Conservation (phyloP, 2,113 vertebrate genomes). For the Boulengeromyrus knoepffleri region DNA sequence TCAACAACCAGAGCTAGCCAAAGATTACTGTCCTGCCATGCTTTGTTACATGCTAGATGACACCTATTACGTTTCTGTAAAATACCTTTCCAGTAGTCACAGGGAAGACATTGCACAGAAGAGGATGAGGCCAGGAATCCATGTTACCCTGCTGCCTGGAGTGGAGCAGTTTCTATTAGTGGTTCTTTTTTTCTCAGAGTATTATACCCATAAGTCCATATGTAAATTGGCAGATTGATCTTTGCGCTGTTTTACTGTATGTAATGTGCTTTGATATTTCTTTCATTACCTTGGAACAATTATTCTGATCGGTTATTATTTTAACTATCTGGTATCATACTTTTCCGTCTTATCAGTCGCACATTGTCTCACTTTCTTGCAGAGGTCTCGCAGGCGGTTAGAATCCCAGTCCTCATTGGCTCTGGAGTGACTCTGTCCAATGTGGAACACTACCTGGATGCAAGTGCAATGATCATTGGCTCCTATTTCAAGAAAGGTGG, state of each 20-base stretch:
- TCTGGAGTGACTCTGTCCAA: constrained; percentile 77
- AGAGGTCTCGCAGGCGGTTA: constrained; percentile 60
- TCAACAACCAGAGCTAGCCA: not conserved
- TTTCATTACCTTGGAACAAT: not conserved
- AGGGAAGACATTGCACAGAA: not conserved
- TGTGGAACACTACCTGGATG: constrained; percentile 48
- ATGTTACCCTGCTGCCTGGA: not conserved
- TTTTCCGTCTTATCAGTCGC: not conserved
- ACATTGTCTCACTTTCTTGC: constrained; percentile 28
- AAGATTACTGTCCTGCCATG: not conserved
- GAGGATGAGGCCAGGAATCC: not conserved
- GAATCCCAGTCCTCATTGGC: constrained; percentile 68
- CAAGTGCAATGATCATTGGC: constrained; percentile 67
- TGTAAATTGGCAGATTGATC: not conserved
- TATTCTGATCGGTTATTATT: not conserved
- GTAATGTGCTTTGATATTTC: not conserved
- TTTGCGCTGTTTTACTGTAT: not conserved
- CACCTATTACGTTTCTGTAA: not conserved
- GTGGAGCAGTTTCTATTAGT: not conserved
- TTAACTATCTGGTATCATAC: not conserved
- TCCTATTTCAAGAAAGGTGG: constrained; percentile 76
- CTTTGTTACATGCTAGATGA: not conserved
- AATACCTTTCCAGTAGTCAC: not conserved
- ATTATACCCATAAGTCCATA: not conserved
- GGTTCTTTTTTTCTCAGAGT: not conserved